Percentiles rank a stretch among this genome's conserved stretches.
These are phyloP conservation scores for Sebastes matsubarae DNA, from an alignment of 2,797 vertebrate species.

Conservation along the genomic window DNA sequence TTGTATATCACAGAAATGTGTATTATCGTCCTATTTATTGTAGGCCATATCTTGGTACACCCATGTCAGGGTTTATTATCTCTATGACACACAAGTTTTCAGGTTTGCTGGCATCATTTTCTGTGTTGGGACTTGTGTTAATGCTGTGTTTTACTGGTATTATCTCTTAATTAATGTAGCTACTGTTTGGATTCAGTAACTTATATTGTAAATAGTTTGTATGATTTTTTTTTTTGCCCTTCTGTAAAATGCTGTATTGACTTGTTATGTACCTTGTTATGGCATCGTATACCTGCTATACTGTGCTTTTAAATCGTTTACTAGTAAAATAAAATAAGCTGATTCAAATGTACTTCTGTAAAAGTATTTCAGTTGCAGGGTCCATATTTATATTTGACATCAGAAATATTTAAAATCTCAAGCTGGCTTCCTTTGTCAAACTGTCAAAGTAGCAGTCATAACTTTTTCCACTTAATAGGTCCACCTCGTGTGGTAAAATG, in stretches of 20 bases:
- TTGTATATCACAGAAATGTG: not conserved
- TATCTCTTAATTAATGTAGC: not conserved
- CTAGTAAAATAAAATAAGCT: not conserved
- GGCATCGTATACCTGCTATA: not conserved
- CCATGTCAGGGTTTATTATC: not conserved
- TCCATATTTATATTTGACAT: not conserved
- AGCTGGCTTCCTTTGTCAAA: not conserved
- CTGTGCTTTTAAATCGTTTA: not conserved
- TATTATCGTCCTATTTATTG: not conserved
- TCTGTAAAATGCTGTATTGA: not conserved
- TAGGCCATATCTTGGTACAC: too few species aligned
- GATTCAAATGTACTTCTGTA: not conserved
- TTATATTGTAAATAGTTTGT: not conserved
- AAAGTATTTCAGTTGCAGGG: not conserved
- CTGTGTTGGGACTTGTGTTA: not conserved
- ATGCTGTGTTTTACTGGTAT: not conserved
- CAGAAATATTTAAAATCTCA: not conserved
- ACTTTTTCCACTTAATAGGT: not conserved
- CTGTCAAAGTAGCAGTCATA: not conserved
- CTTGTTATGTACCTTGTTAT: not conserved
- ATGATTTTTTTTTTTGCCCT: accelerated
- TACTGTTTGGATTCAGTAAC: not conserved
- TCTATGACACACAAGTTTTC: not conserved
- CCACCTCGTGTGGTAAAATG: not conserved
- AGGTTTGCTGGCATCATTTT: not conserved